Percentiles rank a stretch among this genome's conserved stretches.
Conservation (phyloP, 2,113 vertebrate species). For the Alaudala cheleensis region DNA sequence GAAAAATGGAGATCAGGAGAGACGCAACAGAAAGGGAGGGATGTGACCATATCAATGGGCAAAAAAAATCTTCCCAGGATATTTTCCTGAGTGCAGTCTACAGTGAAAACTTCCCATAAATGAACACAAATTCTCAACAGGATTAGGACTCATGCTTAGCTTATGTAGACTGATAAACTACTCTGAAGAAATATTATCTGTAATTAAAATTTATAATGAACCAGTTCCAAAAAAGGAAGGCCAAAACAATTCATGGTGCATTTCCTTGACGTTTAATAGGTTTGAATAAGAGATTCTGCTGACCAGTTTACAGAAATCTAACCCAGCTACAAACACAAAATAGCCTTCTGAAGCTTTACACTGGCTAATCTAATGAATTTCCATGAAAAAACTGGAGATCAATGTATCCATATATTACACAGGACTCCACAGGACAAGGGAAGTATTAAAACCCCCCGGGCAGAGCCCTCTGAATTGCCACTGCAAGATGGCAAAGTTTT, state of each 20-base stretch:
- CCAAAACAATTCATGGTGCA: not conserved
- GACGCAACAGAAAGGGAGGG: not conserved
- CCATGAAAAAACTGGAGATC: not conserved
- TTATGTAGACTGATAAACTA: not conserved
- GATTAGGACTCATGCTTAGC: not conserved
- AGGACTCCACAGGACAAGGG: not conserved
- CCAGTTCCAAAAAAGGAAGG: not conserved
- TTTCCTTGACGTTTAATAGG: not conserved
- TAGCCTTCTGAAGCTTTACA: not conserved
- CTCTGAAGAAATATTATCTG: not conserved
- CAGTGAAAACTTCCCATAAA: not conserved
- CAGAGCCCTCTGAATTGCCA: not conserved
- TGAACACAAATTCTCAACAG: not conserved
- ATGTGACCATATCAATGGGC: not conserved
- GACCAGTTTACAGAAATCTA: not conserved
- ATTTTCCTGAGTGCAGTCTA: not conserved
- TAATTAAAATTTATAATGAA: not conserved
- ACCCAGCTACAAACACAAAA: not conserved
- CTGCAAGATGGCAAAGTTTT: not conserved
- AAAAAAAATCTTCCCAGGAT: not conserved
- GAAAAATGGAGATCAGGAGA: not conserved
- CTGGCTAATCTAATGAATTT: not conserved
- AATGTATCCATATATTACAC: not conserved
- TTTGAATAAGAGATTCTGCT: not conserved
- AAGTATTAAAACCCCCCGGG: not conserved